Evolutionary conservation across 1,140 invertebrate genomes (phyloP).

Genomic region (Geopemphigus sp.): DNA sequence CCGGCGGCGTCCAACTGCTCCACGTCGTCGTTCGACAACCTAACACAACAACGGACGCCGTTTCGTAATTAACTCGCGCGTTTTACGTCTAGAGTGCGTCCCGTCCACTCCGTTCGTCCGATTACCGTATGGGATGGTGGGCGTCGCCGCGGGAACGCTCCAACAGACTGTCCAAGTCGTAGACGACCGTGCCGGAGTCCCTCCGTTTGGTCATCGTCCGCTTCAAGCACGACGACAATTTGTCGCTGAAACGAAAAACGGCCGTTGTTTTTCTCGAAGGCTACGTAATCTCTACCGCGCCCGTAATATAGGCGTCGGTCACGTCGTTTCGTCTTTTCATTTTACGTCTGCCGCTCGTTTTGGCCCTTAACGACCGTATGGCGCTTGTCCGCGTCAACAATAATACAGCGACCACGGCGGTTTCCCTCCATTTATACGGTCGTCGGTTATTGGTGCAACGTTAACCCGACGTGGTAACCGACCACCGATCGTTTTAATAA

Average conservation of each 20-base stretch:
- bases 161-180: slow-evolving; percentile 32
- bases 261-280: no score
- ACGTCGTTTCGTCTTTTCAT: no score
- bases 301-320: no score
- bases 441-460: no score
- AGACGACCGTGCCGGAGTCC: background rate
- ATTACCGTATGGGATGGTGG: background rate
- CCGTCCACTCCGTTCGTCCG: background rate
- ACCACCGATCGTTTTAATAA: no score
- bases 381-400: no score
- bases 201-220: background rate
- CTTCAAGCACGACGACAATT: slow-evolving; percentile 21
- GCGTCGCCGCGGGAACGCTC: background rate
- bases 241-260: background rate
- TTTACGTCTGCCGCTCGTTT: no score
- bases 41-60: slow-evolving; percentile 10
- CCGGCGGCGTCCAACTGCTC: slow-evolving; percentile 60
- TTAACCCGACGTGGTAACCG: no score
- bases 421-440: no score
- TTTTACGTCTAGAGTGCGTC: background rate
- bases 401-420: no score
- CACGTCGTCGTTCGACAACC: slow-evolving; percentile 63
- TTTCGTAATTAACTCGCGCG: background rate
- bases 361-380: no score
- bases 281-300: no score